Evolutionary conservation across 2,888 invertebrate species (phyloP).

Genomic region (Melieria omissa): DNA sequence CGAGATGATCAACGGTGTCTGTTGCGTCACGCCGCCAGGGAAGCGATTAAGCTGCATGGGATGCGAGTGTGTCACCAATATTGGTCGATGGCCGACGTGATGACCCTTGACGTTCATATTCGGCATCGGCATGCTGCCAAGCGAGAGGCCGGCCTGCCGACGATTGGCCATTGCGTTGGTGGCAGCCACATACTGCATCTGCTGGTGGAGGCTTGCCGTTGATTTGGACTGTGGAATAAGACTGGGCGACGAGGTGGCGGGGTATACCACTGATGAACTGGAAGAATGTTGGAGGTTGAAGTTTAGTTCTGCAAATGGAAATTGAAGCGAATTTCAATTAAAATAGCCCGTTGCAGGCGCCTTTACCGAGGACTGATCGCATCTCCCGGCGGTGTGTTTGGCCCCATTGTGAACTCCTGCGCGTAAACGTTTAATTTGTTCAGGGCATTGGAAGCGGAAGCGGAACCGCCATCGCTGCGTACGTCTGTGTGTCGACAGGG

Average conservation of each 20-base stretch:
- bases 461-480: constrained; percentile 47
- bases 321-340: constrained; percentile 49
- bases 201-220: constrained; percentile 71
- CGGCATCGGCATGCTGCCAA: constrained; percentile 57
- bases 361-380: constrained; percentile 60
- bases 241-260: constrained; percentile 46
- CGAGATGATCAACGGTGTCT: constrained; percentile 69
- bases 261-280: constrained; percentile 65
- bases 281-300: constrained; percentile 68
- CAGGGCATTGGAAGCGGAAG: constrained; percentile 41
- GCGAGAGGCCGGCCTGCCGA: constrained; percentile 65
- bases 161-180: constrained; percentile 58
- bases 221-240: constrained; percentile 68
- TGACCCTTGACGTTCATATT: constrained; percentile 47
- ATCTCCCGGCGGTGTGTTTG: constrained; percentile 52
- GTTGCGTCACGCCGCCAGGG: constrained; percentile 52
- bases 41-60: constrained; percentile 60
- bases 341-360: constrained; percentile 48
- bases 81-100: constrained; percentile 58
- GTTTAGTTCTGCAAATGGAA: constrained; percentile 64
- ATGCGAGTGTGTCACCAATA: constrained; percentile 64
- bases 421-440: constrained; percentile 88
- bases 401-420: constrained; percentile 86
- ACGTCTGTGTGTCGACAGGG: constrained; percentile 49
- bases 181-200: constrained; percentile 61